Conservation (phyloP, 64 coral and sea anemone species). For the Stichodactyla helianthus region DNA sequence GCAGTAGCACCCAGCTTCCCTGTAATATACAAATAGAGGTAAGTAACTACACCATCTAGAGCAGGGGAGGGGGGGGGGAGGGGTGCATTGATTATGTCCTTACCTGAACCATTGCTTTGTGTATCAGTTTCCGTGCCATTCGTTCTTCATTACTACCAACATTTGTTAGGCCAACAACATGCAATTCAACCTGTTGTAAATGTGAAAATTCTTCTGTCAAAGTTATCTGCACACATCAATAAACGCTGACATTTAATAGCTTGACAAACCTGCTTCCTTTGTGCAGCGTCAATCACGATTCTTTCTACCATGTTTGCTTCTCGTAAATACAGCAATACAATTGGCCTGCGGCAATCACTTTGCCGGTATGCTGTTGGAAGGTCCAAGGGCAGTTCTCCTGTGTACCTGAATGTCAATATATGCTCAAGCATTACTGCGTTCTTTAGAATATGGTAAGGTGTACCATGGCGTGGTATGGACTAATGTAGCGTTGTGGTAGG, state of each 20-base stretch:
- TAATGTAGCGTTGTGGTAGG: too few species aligned
- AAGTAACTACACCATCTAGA: too few species aligned
- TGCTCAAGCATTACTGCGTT: neutral
- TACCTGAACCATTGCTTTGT: constrained; percentile 94
- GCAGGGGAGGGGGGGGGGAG: neutral
- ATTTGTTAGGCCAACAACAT: constrained; percentile 66
- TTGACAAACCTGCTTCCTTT: constrained; percentile 76
- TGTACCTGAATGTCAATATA: constrained; percentile 48
- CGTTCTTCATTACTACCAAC: constrained; percentile 69
- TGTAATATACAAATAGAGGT: constrained; percentile 2
- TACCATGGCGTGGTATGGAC: neutral
- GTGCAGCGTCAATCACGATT: constrained; percentile 62
- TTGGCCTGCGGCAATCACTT: constrained; percentile 83
- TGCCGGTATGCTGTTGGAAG: constrained; percentile 83
- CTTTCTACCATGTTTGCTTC: constrained; percentile 94
- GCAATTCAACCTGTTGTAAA: constrained; percentile 64
- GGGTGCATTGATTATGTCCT: too few species aligned
- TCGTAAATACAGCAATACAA: constrained; percentile 76
- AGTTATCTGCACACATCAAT: neutral
- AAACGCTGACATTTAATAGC: neutral
- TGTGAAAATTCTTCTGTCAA: neutral
- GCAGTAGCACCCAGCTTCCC: constrained; percentile 95
- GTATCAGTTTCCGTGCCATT: constrained; percentile 72
- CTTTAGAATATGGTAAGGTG: neutral
- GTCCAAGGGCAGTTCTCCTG: constrained; percentile 75